These are phyloP conservation scores for Phalloptychus januarius DNA, from an alignment of 2,797 vertebrate genomes.

Conservation along the genomic window DNA sequence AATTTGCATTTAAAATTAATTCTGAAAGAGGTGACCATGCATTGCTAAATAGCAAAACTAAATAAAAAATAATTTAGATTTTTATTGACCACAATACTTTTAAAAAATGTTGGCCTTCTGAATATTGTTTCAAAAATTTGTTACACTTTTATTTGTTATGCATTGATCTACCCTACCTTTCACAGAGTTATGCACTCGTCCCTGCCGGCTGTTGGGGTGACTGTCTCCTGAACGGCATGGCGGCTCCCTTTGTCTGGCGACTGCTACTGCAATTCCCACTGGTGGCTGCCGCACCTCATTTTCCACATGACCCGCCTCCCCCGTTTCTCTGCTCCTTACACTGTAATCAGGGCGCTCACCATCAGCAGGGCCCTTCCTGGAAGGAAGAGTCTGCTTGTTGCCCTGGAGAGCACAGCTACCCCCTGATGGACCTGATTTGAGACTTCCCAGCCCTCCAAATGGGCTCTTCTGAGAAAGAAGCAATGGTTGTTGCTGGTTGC, in stretches of 20 bases:
- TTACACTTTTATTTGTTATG: conserved; percentile 25
- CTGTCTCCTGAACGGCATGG: conserved; percentile 82
- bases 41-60: background rate
- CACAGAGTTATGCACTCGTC: conserved; percentile 76
- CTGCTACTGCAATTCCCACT: conserved; percentile 93
- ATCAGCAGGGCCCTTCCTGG: conserved; percentile 83
- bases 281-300: conserved; percentile 94
- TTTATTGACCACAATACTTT: background rate
- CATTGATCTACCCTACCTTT: conserved; percentile 74
- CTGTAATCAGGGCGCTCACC: conserved; percentile 88
- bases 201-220: conserved; percentile 81
- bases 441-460: conserved; percentile 86
- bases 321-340: conserved; percentile 85
- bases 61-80: background rate
- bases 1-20: background rate
- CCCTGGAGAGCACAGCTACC: conserved; percentile 89
- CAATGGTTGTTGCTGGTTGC: conserved; percentile 89
- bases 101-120: background rate
- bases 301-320: conserved; percentile 82
- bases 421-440: conserved; percentile 89
- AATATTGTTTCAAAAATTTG: conserved; percentile 32
- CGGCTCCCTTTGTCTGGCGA: conserved; percentile 92
- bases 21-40: background rate
- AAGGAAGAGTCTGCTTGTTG: conserved; percentile 77
- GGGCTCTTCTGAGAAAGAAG: conserved; percentile 90